A percentile compares a stretch with the other conserved stretches of the same genome.
These are phyloP conservation scores for Drosophila anceps DNA, from an alignment of 2,888 invertebrate genomes.

Conservation along the genomic window DNA sequence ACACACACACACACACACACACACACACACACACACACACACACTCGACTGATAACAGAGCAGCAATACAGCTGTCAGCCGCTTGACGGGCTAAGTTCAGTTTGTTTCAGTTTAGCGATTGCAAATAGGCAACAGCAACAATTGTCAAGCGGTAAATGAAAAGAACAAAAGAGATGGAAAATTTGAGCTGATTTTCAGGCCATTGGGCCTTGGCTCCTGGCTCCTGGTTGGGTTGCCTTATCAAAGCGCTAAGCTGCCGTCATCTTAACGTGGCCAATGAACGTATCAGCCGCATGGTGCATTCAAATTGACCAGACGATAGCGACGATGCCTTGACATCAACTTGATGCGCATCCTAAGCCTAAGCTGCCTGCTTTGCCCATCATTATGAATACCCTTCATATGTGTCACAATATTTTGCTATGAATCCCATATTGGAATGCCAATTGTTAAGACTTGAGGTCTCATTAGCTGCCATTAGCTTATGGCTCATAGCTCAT, in stretches of 20 bases:
- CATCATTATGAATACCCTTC: neutral
- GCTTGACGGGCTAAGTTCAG: constrained; percentile 1
- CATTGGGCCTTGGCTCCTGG: neutral
- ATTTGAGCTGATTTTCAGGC: constrained; percentile 5
- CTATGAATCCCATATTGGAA: neutral
- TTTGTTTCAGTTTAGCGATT: constrained; percentile 19
- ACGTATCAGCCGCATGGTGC: neutral
- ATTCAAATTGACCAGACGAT: constrained; percentile 2
- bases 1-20: constrained; percentile 1
- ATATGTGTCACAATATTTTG: neutral
- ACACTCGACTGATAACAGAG: constrained; percentile 21
- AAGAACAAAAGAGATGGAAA: constrained; percentile 8
- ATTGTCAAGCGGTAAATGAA: constrained; percentile 1
- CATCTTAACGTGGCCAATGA: constrained; percentile 24
- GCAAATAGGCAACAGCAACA: constrained; percentile 4
- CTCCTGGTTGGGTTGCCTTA: constrained; percentile 3
- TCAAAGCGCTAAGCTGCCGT: constrained; percentile 20
- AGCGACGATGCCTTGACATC: neutral
- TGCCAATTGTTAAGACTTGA: neutral
- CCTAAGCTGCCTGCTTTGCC: neutral
- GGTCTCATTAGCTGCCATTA: too few relatives aligned
- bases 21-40: constrained; percentile 7
- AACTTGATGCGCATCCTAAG: neutral
- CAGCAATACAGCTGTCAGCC: constrained; percentile 30
- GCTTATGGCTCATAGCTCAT: too few relatives aligned